Evolutionary conservation across 2,888 invertebrate genomes (phyloP), one percentile per base, ranked within the genome.

Genomic region (Chrysodeixis includens): DNA sequence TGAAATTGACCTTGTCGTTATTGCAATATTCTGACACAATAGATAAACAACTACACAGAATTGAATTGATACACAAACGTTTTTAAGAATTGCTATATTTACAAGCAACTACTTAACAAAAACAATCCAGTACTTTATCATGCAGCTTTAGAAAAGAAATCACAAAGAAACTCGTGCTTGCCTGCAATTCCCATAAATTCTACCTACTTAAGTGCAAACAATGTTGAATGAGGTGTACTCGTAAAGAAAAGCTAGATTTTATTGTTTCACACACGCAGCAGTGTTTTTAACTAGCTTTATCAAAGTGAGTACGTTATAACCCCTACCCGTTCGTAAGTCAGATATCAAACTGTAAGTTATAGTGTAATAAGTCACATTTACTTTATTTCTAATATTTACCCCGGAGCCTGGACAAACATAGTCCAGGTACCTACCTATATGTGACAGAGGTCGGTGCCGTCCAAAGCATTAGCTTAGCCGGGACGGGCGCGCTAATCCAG

Each of bases 211-310:
- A 35, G 6, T 40, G 7, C 5, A 40, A 40, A 40, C n/a, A 40
- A 40, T 40, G 40, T 40, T 40, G 40, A 40, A 40, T 40, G n/a
- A n/a, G n/a, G 40, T 40, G n/a, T n/a, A n/a, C n/a, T 40, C 40
- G 7, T 40, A 40, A 40, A 40, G 6, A n/a, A 40, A n/a, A 40
- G 40, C 40, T 40, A 40, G 40, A 40, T 40, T n/a, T 40, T 40
- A 40, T 40, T 40, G 40, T 7, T n/a, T 40, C 7, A n/a, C 40
- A n/a, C n/a, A 40, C 40, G 40, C 40, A 40, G 40, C n/a, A 12
- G 14, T 35, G n/a, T 40, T 40, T 32, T 35, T 40, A 6, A 40
- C n/a, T 40, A n/a, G 40, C 40, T 40, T 40, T 40, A 40, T n/a
- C 40, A 35, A 12, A 35, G 35, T 1, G 12, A 35, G n/a, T n/a